Evolutionary conservation across 2,888 invertebrate genomes (phyloP), one percentile per base, ranked within the genome.

Genomic region (Ornithoptera priamus): DNA sequence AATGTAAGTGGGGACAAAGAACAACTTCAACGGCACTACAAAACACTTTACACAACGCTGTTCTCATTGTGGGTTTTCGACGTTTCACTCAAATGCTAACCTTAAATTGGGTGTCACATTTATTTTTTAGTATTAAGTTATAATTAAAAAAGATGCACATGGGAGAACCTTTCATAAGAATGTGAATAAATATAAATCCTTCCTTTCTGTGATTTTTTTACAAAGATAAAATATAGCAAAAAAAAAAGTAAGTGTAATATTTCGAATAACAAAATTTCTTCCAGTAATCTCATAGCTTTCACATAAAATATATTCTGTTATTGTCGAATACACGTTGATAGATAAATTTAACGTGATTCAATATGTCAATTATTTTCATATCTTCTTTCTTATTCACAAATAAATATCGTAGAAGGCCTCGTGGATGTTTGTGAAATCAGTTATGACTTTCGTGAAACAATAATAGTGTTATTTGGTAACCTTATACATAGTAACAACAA

Each of bases 1-100:
- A 24, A 10, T 67, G 53, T 67, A 67, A 70, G 59, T 70, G 66
- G 67, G 67, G 63, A 70, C 70, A 67, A 70, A 67, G 67, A 56
- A 63, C 70, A 70, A 67, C 67, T 70, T 67, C 63, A 60, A 70
- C 56, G 63, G 50, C 67, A 59, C 70, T 67, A 20, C 57, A 70
- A 70, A 70, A 67, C 67, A 60, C 67, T 67, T 67, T 53, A 67
- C 61, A 67, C 50, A 64, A 70, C 57, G 59, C 70, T 53, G 20
- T 63, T 63, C 60, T 17, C 30, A 57, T 67, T 70, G 20, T 56
- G 56, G 30, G 42, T 53, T 67, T 53, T 53, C 24, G 50, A 20
- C 39, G 50, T 61, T 22, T 53, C 57, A 10, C 56, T 42, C 18
- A 24, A 66, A 66, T 60, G 8, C 50, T 46, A 15, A 15, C 46